A percentile compares a stretch with the other conserved stretches of the same genome.
phyloP scores from a whole-genome alignment of 1,140 invertebrate species.

The Diploscapter pachys region DNA sequence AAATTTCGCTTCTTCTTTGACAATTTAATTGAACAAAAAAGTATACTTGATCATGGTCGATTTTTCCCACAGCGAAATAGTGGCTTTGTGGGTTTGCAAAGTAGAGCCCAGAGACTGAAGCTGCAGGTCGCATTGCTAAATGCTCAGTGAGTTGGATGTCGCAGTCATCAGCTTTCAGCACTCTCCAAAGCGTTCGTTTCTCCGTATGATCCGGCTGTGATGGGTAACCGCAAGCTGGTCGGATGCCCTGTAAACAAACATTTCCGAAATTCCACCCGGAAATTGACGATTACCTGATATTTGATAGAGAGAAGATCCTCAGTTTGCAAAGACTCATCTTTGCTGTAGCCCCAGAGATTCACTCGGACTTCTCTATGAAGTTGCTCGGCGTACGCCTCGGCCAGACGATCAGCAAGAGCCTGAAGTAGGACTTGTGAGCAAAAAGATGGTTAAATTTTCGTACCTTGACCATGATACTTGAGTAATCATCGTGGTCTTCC shows the following conservation, averaged over 20 bases:
- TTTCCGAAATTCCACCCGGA: too few species aligned
- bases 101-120: conserved; percentile 68
- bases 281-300: too few species aligned
- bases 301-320: too few species aligned
- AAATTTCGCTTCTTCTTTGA: conserved; percentile 31
- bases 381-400: conserved; percentile 67
- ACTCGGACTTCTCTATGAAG: conserved; percentile 65
- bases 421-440: background rate
- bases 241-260: conserved; percentile 62
- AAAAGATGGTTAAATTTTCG: background rate
- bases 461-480: conserved; percentile 66
- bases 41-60: conserved; percentile 66
- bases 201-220: conserved; percentile 69
- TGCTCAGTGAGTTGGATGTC: conserved; percentile 64
- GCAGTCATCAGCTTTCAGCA: conserved; percentile 63
- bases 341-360: conserved; percentile 66
- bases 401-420: conserved; percentile 64
- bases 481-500: conserved; percentile 66
- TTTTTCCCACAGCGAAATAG: conserved; percentile 68
- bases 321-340: conserved; percentile 56
- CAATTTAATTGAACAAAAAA: background rate
- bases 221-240: conserved; percentile 70
- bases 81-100: conserved; percentile 65
- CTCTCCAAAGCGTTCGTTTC: conserved; percentile 66
- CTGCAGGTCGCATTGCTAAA: conserved; percentile 68